phyloP scores from a whole-genome alignment of 1,140 invertebrate genomes.

The Eupristina koningsbergeri region DNA sequence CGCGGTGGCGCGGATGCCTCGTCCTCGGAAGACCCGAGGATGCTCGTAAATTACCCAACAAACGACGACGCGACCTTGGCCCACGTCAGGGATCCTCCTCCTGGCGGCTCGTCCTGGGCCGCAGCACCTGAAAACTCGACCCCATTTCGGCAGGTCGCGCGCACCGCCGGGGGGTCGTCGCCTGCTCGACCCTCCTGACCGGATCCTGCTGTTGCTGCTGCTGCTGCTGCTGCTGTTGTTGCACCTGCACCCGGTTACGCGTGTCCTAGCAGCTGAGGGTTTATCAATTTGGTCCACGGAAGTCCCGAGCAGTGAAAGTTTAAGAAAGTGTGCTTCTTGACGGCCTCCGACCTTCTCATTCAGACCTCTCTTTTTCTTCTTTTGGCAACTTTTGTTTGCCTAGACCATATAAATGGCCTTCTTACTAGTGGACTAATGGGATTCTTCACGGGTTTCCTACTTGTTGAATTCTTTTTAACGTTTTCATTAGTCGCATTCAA shows the following conservation, averaged over 20 bases:
- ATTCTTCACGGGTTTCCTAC: no score
- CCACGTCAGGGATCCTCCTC: conserved; percentile 27
- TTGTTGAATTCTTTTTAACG: no score
- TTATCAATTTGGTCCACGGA: background rate
- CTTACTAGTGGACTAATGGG: no score
- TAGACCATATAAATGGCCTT: background rate
- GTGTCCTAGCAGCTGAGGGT: background rate
- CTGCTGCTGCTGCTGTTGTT: no score
- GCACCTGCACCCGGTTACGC: background rate
- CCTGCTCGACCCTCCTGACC: background rate
- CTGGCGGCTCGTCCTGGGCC: no score
- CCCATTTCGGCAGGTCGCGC: background rate
- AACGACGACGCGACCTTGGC: conserved; percentile 28
- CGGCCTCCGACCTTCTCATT: no score
- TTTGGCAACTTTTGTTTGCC: background rate
- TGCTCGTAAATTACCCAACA: conserved; percentile 32
- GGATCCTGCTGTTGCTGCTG: no score
- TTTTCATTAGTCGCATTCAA: no score
- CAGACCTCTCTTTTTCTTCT: background rate
- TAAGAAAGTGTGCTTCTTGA: background rate
- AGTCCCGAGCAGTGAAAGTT: background rate
- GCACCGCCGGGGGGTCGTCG: background rate
- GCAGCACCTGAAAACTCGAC: conserved; percentile 12
- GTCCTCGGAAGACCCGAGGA: background rate
- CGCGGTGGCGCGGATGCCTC: background rate